Base-by-base conservation (phyloP, 2,113 vertebrate genomes). In the Ptilonorhynchus violaceus region DNA sequence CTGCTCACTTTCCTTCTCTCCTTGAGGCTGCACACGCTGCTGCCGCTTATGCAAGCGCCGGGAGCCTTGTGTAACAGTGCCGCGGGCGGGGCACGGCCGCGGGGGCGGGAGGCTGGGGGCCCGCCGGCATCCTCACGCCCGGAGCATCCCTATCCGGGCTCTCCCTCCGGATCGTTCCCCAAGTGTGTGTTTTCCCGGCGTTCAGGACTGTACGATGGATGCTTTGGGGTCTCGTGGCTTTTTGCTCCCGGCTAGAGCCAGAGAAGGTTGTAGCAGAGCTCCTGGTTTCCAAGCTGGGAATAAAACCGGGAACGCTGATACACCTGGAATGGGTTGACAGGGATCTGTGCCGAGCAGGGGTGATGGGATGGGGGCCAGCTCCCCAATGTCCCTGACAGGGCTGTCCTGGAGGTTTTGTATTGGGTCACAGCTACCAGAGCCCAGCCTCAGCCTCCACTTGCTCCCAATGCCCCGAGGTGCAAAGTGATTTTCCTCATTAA, bases 51-150 rank as follows among this genome's bases (percentile, higher is more conserved):
- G 94, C 87, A 86, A 86, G 83, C 2, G 2, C 83, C 3, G 5
- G 89, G 75, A 88, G 92, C 92, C 94, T 91, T 92, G 92, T 85
- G 94, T 70, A 92, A 93, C 88, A 4, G 80, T 4, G 80, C 76
- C 1, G 80, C 67, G 76, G 91, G 56, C 52, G 17, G 52, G 74
- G 92, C 89, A 4, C 3, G 60, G 92, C 76, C 33, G 22, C 4
- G n/a, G 79, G 85, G 84, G 12, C 20, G 81, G 79, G 78, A 10
- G 49, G 44, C 82, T 39, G 62, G 82, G 72, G n/a, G 9, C 58
- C 66, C 31, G 0, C 17, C 14, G 46, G 58, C 77, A 86, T 9
- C 77, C 19, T 5, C 49, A 14, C 11, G 0, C 66, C 50, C 14
- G 16, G 73, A 80, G 42, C 86, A 68, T 72, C 80, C 80, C 79